Evolutionary conservation across 1,140 invertebrate species (phyloP).

Genomic region (Argopecten irradians): DNA sequence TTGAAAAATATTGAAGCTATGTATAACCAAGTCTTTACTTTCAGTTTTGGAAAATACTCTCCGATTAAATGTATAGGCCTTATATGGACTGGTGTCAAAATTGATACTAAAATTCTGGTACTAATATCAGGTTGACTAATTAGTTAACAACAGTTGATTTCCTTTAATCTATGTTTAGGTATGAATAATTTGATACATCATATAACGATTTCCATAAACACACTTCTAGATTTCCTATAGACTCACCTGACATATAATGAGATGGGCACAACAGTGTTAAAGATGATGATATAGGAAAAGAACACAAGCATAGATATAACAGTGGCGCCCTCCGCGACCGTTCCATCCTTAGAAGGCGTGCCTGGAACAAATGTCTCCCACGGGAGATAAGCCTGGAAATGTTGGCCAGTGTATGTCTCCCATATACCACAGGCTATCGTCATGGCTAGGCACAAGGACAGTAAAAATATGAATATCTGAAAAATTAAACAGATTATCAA

Average conservation of each 20-base stretch:
- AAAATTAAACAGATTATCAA: conserved; percentile 73
- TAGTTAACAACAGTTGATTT: too few relatives aligned
- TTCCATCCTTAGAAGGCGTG: conserved; percentile 51
- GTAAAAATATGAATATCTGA: conserved; percentile 98
- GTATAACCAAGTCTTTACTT: too few relatives aligned
- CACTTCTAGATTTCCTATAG: too few relatives aligned
- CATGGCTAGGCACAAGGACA: conserved; percentile 98
- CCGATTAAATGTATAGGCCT: too few relatives aligned
- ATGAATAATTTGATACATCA: too few relatives aligned
- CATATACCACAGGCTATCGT: conserved; percentile 97
- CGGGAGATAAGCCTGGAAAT: conserved; percentile 94
- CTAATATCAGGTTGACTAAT: too few relatives aligned
- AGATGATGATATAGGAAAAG: conserved; percentile 99
- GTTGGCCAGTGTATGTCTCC: conserved; percentile 86
- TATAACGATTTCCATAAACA: too few relatives aligned
- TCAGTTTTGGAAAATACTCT: too few relatives aligned
- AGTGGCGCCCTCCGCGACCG: conserved; percentile 85
- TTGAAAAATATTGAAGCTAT: too few relatives aligned
- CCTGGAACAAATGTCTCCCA: conserved; percentile 95
- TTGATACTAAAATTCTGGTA: too few relatives aligned
- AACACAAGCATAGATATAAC: conserved; percentile 97
- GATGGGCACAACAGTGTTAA: conserved; percentile 99
- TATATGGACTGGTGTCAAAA: too few relatives aligned
- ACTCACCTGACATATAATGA: conserved; percentile 97
- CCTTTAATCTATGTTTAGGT: too few relatives aligned